Conservation (phyloP, 2,797 vertebrate species). For the Microchirus variegatus region DNA sequence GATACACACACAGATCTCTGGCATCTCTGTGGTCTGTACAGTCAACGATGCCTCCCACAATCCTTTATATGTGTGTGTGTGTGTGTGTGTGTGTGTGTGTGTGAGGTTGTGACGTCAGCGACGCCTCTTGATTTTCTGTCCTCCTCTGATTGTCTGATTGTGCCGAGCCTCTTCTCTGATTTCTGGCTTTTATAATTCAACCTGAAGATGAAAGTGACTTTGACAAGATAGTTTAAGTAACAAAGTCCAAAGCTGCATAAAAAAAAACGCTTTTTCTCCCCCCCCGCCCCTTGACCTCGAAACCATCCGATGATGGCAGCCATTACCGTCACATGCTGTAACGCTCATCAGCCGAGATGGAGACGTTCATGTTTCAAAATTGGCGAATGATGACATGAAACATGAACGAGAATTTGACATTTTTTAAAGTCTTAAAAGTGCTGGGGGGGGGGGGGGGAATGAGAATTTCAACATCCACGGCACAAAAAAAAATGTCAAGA, state of each 20-base stretch:
- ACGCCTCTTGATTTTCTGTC: slow-evolving; percentile 45
- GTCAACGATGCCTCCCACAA: slow-evolving; percentile 62
- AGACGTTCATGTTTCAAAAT: too few relatives aligned
- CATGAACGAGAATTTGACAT: too few relatives aligned
- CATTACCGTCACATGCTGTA: too few relatives aligned
- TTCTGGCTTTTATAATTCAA: slow-evolving; percentile 3
- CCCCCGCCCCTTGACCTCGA: neutral
- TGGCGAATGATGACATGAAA: too few relatives aligned
- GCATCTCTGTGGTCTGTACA: slow-evolving; percentile 54
- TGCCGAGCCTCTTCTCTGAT: slow-evolving; percentile 4
- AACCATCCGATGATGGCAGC: too few relatives aligned
- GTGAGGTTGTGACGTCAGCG: slow-evolving; percentile 44
- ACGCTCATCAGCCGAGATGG: too few relatives aligned
- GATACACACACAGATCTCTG: slow-evolving; percentile 45
- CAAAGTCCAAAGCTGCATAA: neutral
- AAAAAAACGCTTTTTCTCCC: neutral
- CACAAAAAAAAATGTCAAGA: too few relatives aligned
- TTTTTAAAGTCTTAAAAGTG: too few relatives aligned
- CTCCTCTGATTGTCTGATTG: slow-evolving; percentile 37
- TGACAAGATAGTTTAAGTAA: neutral
- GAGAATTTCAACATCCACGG: too few relatives aligned
- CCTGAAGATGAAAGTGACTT: neutral
- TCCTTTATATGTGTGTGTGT: slow-evolving; percentile 52
- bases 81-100: slow-evolving; percentile 35
- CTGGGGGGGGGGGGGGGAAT: too few relatives aligned